Conservation (phyloP, 2,113 vertebrate genomes). For the Carassius gibelio region DNA sequence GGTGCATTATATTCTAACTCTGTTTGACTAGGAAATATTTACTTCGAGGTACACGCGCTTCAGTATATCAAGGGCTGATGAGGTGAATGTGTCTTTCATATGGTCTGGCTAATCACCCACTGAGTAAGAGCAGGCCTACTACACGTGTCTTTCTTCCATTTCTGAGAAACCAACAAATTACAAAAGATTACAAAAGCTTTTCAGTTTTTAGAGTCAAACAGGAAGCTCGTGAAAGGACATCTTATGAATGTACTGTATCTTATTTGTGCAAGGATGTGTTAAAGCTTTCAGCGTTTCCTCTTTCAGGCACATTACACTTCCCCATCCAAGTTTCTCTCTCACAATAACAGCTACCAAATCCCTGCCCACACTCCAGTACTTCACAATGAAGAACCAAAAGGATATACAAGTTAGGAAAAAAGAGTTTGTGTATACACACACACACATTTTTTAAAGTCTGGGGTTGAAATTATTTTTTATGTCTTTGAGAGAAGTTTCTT, state of each 20-base stretch:
- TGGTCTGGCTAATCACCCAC: neutral
- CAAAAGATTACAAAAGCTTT: slow-evolving; percentile 39
- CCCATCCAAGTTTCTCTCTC: slow-evolving; percentile 48
- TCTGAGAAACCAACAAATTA: slow-evolving; percentile 48
- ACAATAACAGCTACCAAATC: slow-evolving; percentile 22
- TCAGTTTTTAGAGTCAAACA: slow-evolving; percentile 57
- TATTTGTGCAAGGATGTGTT: slow-evolving; percentile 53
- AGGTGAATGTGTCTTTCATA: neutral
- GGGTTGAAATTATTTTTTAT: too few species aligned
- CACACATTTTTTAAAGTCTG: too few species aligned
- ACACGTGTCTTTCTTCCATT: slow-evolving; percentile 35
- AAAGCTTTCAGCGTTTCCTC: slow-evolving; percentile 60
- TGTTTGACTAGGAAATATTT: slow-evolving; percentile 1
- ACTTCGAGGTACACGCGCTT: neutral
- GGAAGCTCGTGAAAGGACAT: slow-evolving; percentile 60
- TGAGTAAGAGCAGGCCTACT: neutral
- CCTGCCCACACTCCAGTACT: neutral
- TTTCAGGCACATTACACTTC: slow-evolving; percentile 63
- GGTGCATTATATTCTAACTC: neutral
- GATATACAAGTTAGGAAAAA: neutral
- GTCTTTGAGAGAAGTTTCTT: too few species aligned
- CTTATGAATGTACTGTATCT: slow-evolving; percentile 58
- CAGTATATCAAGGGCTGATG: neutral
- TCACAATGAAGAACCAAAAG: slow-evolving; percentile 14
- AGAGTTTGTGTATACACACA: too few species aligned